Conservation (phyloP, 1,140 invertebrate species). For the Propsilocerus akamusi region DNA sequence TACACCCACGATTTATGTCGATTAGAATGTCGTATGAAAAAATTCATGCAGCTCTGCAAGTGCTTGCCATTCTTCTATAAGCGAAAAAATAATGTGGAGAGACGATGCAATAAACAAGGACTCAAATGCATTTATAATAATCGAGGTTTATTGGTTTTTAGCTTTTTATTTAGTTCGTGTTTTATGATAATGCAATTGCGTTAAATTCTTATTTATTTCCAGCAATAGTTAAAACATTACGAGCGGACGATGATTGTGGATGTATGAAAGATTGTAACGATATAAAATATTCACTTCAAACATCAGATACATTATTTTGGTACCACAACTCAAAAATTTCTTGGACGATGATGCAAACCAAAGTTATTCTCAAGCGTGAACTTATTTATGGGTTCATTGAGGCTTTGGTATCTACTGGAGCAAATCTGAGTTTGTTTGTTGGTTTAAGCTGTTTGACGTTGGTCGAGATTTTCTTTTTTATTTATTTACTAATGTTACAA, state of each 20-base stretch:
- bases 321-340: not conserved
- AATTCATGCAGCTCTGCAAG: not conserved
- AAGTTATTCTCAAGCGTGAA: not conserved
- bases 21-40: slow-evolving; percentile 5
- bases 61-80: slow-evolving; percentile 7
- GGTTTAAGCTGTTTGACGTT: not conserved
- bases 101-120: not conserved
- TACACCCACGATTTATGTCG: slow-evolving; percentile 5
- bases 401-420: not conserved
- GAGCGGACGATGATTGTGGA: not conserved
- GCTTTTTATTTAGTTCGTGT: not conserved
- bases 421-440: not conserved
- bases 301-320: not conserved
- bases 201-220: not conserved
- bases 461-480: not conserved
- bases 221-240: not conserved
- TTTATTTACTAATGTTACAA: not conserved
- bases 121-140: not conserved
- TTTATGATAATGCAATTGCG: not conserved
- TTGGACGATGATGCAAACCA: not conserved
- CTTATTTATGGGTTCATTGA: not conserved
- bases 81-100: not conserved
- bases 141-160: not conserved
- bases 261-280: not conserved
- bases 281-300: not conserved